phyloP scores from a whole-genome alignment of 2,797 vertebrate species.

The Clarias fuscus region DNA sequence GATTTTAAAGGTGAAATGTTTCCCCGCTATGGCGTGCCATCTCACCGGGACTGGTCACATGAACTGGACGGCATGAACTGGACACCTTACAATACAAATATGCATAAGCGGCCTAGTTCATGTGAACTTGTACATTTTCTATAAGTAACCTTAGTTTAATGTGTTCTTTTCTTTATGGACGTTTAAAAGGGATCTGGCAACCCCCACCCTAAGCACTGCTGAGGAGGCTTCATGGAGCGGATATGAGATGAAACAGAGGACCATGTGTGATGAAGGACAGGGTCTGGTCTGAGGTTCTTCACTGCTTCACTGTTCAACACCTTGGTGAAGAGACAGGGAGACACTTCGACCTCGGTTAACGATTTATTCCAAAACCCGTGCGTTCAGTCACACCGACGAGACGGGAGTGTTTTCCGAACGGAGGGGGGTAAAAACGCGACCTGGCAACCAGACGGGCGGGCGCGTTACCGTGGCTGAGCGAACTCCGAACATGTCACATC shows the following conservation, averaged over 20 bases:
- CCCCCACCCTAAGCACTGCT: background rate
- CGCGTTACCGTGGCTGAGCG: background rate
- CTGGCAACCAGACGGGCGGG: conserved; percentile 28
- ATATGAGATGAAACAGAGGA: background rate
- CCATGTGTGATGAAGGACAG: background rate
- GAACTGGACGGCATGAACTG: no score
- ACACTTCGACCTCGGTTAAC: background rate
- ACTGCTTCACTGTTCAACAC: background rate
- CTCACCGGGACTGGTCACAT: no score
- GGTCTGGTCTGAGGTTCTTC: background rate
- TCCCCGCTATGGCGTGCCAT: no score
- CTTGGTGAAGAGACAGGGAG: background rate
- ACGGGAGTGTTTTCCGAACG: background rate
- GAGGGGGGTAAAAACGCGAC: background rate
- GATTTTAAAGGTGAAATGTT: background rate
- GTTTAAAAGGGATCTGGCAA: conserved; percentile 20
- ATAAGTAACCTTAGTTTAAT: no score
- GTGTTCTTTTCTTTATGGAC: no score
- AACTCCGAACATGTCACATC: background rate
- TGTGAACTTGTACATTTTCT: no score
- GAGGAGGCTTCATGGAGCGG: background rate
- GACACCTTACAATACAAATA: no score
- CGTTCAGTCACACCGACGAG: background rate
- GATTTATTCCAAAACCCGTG: background rate
- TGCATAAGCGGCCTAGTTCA: no score